These are phyloP conservation scores for Propithecus coquereli DNA, from an alignment of 2,113 vertebrate species.

Conservation along the genomic window DNA sequence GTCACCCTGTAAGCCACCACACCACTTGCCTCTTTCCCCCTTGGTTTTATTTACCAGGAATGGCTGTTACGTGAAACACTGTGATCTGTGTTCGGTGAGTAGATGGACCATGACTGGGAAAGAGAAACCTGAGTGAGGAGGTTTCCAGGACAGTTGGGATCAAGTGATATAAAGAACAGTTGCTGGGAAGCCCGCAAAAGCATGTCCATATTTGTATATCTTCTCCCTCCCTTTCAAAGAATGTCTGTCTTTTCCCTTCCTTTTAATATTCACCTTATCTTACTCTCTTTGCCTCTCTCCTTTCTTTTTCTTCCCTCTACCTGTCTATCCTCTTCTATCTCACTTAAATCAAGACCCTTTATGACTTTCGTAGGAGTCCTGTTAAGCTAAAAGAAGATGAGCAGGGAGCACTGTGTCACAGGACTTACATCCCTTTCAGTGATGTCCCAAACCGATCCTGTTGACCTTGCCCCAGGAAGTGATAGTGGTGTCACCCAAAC, in stretches of 20 bases:
- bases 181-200: background rate
- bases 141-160: background rate
- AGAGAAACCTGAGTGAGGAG: background rate
- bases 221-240: background rate
- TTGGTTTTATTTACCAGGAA: fast-evolving
- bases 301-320: background rate
- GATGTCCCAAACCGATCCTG: background rate
- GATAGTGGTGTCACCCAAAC: background rate
- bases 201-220: background rate
- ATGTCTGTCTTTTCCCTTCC: background rate
- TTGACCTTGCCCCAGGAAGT: background rate
- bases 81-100: background rate
- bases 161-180: background rate
- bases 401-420: background rate
- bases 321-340: background rate
- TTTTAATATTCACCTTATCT: background rate
- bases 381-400: background rate
- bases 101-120: background rate
- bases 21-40: background rate
- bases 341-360: background rate
- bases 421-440: background rate
- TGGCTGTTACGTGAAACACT: background rate
- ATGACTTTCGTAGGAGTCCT: background rate
- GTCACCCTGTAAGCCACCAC: background rate
- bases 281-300: background rate